phyloP scores from a whole-genome alignment of 1,140 invertebrate species.

The Apis florea region DNA sequence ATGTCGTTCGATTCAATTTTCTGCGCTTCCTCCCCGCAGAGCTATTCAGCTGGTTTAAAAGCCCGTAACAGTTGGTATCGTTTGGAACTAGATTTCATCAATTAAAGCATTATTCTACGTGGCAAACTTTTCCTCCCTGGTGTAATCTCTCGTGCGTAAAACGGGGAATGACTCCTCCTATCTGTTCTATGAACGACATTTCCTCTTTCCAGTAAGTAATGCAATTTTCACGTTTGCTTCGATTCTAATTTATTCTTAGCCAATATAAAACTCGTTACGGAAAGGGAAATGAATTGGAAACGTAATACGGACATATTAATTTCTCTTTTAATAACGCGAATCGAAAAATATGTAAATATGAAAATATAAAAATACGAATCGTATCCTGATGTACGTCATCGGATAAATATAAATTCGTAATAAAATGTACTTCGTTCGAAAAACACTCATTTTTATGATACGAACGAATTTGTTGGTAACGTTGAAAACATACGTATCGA shows the following conservation, averaged over 20 bases:
- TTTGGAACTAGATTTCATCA: conserved; percentile 3
- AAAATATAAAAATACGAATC: too few relatives aligned
- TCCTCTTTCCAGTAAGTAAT: not conserved
- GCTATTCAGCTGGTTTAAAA: not conserved
- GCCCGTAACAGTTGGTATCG: not conserved
- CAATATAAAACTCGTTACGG: not conserved
- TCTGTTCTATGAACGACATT: not conserved
- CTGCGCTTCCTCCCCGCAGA: not conserved
- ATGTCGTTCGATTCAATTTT: not conserved
- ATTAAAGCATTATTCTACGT: conserved; percentile 16
- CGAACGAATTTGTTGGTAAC: too few relatives aligned
- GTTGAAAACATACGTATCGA: too few relatives aligned
- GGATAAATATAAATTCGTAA: too few relatives aligned
- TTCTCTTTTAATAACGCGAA: not conserved
- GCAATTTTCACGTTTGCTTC: not conserved
- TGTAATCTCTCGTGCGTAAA: conserved; percentile 11
- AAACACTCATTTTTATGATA: too few relatives aligned
- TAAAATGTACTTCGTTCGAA: too few relatives aligned
- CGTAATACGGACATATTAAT: not conserved
- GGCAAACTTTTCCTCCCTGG: conserved; percentile 13
- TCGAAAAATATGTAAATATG: too few relatives aligned
- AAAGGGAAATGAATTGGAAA: not conserved
- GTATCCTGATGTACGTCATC: too few relatives aligned
- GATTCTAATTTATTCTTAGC: not conserved
- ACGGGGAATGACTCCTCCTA: conserved; percentile 12